phyloP scores from a whole-genome alignment of 2,888 invertebrate species.

The Smittia sp. region DNA sequence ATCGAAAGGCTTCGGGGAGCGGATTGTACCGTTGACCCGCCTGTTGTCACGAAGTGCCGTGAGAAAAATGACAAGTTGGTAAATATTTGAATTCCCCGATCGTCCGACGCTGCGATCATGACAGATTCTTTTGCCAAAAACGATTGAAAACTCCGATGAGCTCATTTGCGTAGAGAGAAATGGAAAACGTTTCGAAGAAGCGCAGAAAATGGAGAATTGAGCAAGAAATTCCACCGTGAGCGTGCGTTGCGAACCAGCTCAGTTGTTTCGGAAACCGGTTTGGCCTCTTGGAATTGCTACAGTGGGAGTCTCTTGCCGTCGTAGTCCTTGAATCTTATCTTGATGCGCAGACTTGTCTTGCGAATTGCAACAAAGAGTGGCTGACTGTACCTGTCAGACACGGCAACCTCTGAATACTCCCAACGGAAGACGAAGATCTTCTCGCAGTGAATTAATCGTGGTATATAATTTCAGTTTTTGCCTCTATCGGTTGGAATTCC shows the following conservation, averaged over 20 bases:
- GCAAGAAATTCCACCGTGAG: constrained; percentile 16
- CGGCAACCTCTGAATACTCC: neutral
- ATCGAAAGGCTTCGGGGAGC: neutral
- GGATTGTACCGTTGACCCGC: neutral
- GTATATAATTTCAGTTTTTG: neutral
- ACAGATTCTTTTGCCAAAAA: neutral
- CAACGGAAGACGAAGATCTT: neutral
- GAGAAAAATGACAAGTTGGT: constrained; percentile 34
- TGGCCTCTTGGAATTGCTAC: constrained; percentile 3
- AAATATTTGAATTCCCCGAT: neutral
- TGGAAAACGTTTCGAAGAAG: constrained; percentile 16
- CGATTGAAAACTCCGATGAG: neutral
- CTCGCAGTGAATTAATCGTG: constrained; percentile 9
- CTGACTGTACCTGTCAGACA: neutral
- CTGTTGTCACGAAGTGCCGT: neutral
- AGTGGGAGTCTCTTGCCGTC: neutral
- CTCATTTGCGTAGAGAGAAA: constrained; percentile 32
- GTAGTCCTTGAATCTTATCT: neutral
- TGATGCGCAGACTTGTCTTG: neutral
- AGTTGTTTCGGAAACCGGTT: constrained; percentile 4
- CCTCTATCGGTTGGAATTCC: neutral
- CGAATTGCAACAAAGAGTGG: neutral
- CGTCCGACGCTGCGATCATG: neutral
- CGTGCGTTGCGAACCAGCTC: neutral
- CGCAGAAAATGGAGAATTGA: neutral